These are phyloP conservation scores for Shargacucullia verbasci DNA, from an alignment of 2,888 invertebrate genomes.

Conservation along the genomic window DNA sequence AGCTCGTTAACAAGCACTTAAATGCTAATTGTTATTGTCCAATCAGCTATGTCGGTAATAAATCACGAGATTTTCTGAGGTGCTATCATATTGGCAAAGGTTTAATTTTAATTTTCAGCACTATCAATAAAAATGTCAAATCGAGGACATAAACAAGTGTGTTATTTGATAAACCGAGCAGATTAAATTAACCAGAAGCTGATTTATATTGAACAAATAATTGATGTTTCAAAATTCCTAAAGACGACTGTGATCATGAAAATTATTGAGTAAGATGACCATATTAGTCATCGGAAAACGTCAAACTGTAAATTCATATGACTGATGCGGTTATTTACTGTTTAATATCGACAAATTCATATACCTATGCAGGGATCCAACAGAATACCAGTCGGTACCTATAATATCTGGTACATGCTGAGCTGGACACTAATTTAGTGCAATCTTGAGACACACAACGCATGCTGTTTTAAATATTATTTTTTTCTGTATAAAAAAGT, in stretches of 20 bases:
- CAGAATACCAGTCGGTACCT: no score
- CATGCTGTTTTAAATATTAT: no score
- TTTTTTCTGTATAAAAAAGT: no score
- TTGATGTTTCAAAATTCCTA: constrained; percentile 9
- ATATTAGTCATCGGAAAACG: constrained; percentile 4
- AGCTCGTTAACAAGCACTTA: constrained; percentile 37
- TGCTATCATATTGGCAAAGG: constrained; percentile 33
- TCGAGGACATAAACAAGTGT: constrained; percentile 32
- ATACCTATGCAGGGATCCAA: neutral
- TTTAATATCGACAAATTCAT: constrained; percentile 34
- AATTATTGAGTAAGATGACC: constrained; percentile 9
- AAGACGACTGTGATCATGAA: constrained; percentile 1
- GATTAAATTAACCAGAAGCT: constrained; percentile 11
- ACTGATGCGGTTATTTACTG: constrained; percentile 8
- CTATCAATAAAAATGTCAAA: constrained; percentile 19
- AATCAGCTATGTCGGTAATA: constrained; percentile 13
- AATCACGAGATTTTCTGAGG: constrained; percentile 30
- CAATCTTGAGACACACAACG: constrained; percentile 9
- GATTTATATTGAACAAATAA: constrained; percentile 22
- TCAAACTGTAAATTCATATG: constrained; percentile 13
- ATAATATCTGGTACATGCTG: no score
- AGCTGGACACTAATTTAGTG: no score
- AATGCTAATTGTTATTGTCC: constrained; percentile 37
- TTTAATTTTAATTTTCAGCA: constrained; percentile 19
- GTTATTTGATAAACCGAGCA: constrained; percentile 25